phyloP scores from a whole-genome alignment of 2,888 invertebrate species.

The Agrochola macilenta region DNA sequence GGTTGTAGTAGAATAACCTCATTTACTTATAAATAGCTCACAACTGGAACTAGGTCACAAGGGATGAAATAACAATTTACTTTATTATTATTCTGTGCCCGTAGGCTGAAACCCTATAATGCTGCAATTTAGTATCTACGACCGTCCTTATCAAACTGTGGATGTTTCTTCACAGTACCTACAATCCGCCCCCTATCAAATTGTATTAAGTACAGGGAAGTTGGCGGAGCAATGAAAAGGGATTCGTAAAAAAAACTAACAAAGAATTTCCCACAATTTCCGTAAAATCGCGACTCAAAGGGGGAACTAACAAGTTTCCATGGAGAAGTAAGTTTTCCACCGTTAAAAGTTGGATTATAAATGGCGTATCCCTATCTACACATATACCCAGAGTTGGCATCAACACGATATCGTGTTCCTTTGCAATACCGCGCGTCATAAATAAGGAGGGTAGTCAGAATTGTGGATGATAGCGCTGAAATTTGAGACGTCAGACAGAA shows the following conservation, averaged over 20 bases:
- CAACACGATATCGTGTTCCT: slow-evolving; percentile 58
- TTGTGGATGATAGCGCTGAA: slow-evolving; percentile 50
- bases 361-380: slow-evolving; percentile 46
- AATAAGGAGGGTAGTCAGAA: slow-evolving; percentile 58
- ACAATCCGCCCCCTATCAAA: slow-evolving; percentile 1
- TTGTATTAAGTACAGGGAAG: slow-evolving; percentile 12
- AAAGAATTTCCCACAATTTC: slow-evolving; percentile 22
- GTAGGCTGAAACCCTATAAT: slow-evolving; percentile 11
- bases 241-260: background rate
- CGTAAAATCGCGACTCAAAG: slow-evolving; percentile 21
- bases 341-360: slow-evolving; percentile 55
- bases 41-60: slow-evolving; percentile 45
- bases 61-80: slow-evolving; percentile 41
- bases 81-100: slow-evolving; percentile 15
- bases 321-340: slow-evolving; percentile 36
- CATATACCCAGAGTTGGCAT: slow-evolving; percentile 35
- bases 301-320: slow-evolving; percentile 42
- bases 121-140: slow-evolving; percentile 18
- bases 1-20: slow-evolving; percentile 20
- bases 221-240: background rate
- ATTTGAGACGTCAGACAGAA: slow-evolving; percentile 48
- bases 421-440: slow-evolving; percentile 57
- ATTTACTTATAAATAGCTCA: slow-evolving; percentile 46
- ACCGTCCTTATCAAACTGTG: background rate
- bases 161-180: background rate